Evolutionary conservation across 2,888 invertebrate genomes (phyloP).

Genomic region (Machimus rusticus): DNA sequence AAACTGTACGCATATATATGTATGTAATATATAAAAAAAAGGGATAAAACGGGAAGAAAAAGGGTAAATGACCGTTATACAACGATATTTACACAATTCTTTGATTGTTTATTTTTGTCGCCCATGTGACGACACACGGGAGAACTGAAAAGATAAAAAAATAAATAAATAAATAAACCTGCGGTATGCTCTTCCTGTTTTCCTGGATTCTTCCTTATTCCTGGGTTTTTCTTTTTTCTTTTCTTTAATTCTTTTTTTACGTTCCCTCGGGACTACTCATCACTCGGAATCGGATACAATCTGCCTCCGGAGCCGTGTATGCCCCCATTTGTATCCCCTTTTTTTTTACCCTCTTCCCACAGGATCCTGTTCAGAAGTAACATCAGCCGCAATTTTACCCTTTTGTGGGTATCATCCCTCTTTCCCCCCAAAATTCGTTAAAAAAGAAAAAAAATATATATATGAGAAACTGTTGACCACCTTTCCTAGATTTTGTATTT

Average conservation of each 20-base stretch:
- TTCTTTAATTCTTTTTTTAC: too few species aligned
- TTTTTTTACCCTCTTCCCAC: neutral
- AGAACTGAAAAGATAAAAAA: neutral
- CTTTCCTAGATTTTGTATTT: too few species aligned
- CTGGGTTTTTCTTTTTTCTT: neutral
- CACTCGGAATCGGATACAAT: neutral
- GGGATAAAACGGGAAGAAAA: neutral
- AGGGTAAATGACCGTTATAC: neutral
- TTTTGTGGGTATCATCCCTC: neutral
- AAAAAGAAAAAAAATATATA: neutral
- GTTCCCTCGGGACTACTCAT: neutral
- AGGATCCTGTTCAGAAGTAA: neutral
- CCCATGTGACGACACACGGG: neutral
- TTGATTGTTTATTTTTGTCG: constrained; percentile 22
- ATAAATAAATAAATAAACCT: neutral
- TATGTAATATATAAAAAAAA: neutral
- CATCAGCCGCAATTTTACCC: neutral
- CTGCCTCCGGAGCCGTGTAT: neutral
- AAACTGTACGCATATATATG: too few species aligned
- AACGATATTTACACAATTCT: neutral
- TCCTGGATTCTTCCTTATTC: neutral
- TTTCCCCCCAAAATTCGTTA: neutral
- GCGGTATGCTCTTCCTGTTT: neutral
- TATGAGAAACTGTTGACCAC: too few species aligned
- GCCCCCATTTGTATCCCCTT: neutral